Evolutionary conservation across 1,140 invertebrate genomes (phyloP), one percentile per base, ranked within the genome.

Genomic region (Philotrypesis tridentata): DNA sequence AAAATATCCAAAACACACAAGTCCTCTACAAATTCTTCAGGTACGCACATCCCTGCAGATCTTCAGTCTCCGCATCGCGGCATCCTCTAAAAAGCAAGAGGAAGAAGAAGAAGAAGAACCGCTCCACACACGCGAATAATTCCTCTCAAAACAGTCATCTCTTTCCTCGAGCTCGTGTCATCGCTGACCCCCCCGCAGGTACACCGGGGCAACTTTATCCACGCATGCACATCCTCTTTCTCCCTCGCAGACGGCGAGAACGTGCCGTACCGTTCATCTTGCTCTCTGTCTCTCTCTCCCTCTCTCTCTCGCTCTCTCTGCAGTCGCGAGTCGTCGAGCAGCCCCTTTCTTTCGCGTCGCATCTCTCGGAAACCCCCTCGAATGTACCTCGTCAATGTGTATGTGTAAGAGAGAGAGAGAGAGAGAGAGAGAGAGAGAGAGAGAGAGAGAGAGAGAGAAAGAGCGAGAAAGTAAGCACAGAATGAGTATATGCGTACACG

Each of bases 231-330:
- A 37, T 33, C 63, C 79, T 31, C 61, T 17, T 33, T 43, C 79
- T 31, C 61, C 12, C n/a, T 23, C 7, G 12, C 25, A 70, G 67
- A 23, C 75, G 21, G 4, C 68, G 23, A n/a, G 75, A 73, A 78
- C 81, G 80, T 82, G 80, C 79, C 79, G 12, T 68, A 61, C 75
- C 75, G 48, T 78, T 82, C 70, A 72, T 82, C 75, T 73, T 63
- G 68, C 17, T 63, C 29, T 81, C 61, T 68, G 5, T 55, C 43
- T 31, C 27, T 23, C 40, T 63, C 61, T 9, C n/a, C 0, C 61
- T 65, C 12, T 65, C n/a, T 21, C 37, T 11, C 63, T 29, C n/a
- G n/a, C n/a, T n/a, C n/a, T 23, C 60, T 40, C 25, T 6, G 40
- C 31, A 27, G 40, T 11, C 25, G 40, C 25, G 71, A 23, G 71